These are phyloP conservation scores for Brassicogethes aeneus DNA, from an alignment of 2,888 invertebrate genomes.

Conservation along the genomic window DNA sequence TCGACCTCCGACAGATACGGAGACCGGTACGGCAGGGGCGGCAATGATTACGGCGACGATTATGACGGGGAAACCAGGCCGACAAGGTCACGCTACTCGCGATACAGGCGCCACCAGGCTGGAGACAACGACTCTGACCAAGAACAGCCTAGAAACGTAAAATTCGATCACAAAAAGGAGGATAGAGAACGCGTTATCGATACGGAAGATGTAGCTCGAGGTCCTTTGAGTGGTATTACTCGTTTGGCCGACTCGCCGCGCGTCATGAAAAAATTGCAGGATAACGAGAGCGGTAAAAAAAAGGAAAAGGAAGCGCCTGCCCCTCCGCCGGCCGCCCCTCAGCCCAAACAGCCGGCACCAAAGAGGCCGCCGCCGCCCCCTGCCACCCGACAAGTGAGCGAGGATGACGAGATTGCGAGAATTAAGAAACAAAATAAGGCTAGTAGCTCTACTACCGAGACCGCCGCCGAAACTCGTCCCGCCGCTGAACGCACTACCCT, in stretches of 20 bases:
- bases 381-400: slow-evolving; percentile 72
- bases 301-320: slow-evolving; percentile 60
- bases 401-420: slow-evolving; percentile 82
- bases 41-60: slow-evolving; percentile 56
- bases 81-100: slow-evolving; percentile 58
- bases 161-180: slow-evolving; percentile 55
- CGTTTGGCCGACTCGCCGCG: slow-evolving; percentile 79
- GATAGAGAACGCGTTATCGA: slow-evolving; percentile 70
- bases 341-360: slow-evolving; percentile 44
- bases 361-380: slow-evolving; percentile 45
- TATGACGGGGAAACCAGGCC: slow-evolving; percentile 57
- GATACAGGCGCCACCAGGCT: slow-evolving; percentile 43
- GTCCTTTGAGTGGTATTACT: slow-evolving; percentile 82
- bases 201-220: slow-evolving; percentile 81
- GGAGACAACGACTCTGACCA: slow-evolving; percentile 70
- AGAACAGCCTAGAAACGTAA: slow-evolving; percentile 49
- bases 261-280: slow-evolving; percentile 81
- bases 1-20: slow-evolving; percentile 26
- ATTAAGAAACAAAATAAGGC: slow-evolving; percentile 83
- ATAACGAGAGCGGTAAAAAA: slow-evolving; percentile 63
- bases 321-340: slow-evolving; percentile 49
- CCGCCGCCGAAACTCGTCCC: slow-evolving; percentile 47
- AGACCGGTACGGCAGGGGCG: slow-evolving; percentile 39
- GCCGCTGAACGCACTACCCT: slow-evolving; percentile 31
- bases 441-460: slow-evolving; percentile 45